Percentiles rank a stretch among this genome's conserved stretches.
These are phyloP conservation scores for Aulostomus chinensis DNA, from an alignment of 2,797 vertebrate genomes.

Conservation along the genomic window DNA sequence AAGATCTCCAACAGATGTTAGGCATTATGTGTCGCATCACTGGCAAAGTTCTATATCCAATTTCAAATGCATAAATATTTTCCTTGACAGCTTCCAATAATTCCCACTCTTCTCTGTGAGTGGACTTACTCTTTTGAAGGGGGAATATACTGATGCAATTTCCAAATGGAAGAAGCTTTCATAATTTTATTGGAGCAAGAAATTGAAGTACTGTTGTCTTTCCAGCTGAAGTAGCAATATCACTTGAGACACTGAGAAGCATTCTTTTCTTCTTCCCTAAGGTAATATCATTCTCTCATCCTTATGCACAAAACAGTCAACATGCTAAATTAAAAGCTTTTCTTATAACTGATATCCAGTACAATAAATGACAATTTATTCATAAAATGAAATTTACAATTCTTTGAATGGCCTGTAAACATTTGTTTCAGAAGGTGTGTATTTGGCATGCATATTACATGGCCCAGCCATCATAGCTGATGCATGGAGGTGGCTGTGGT, in stretches of 20 bases:
- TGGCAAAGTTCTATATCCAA: constrained; percentile 55
- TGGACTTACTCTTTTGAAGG: constrained; percentile 33
- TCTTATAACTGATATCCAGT: too few relatives aligned
- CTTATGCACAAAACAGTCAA: too few relatives aligned
- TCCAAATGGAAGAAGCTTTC: constrained; percentile 58
- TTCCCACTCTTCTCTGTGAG: constrained; percentile 43
- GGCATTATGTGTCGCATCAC: constrained; percentile 44
- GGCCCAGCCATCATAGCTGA: too few relatives aligned
- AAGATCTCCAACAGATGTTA: constrained; percentile 57
- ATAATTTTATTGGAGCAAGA: constrained; percentile 65
- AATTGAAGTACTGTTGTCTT: constrained; percentile 44
- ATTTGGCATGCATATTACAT: too few relatives aligned
- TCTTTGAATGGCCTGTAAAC: too few relatives aligned
- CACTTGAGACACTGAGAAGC: constrained; percentile 25
- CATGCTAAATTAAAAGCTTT: too few relatives aligned
- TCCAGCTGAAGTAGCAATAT: constrained; percentile 37
- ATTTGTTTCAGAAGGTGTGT: too few relatives aligned
- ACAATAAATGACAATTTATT: too few relatives aligned
- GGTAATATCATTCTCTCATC: too few relatives aligned
- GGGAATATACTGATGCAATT: constrained; percentile 41
- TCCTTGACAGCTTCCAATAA: constrained; percentile 45
- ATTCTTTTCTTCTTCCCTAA: constrained; percentile 5
- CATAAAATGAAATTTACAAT: too few relatives aligned
- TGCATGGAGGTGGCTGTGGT: too few relatives aligned
- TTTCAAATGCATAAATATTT: constrained; percentile 56